Percentiles rank a stretch among this genome's conserved stretches.
These are phyloP conservation scores for Scomber japonicus DNA, from an alignment of 2,113 vertebrate species.

Conservation along the genomic window DNA sequence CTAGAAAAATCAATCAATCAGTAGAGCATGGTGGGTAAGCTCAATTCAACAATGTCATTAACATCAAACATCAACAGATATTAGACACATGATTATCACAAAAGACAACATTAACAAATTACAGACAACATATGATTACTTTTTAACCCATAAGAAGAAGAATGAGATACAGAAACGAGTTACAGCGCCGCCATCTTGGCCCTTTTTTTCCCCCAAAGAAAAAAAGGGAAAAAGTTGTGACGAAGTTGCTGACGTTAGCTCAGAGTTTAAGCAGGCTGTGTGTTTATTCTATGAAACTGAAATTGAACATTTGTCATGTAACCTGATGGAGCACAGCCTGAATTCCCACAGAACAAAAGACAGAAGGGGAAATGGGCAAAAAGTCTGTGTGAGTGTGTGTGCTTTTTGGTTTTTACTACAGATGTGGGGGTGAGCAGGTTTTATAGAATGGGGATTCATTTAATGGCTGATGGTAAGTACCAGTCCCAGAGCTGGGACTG, in stretches of 20 bases:
- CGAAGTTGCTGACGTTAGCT: conserved; percentile 78
- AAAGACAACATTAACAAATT: too few relatives aligned
- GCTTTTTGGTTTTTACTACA: conserved; percentile 71
- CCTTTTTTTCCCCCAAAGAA: not conserved
- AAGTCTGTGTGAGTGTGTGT: conserved; percentile 30
- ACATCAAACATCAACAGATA: too few relatives aligned
- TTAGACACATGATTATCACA: too few relatives aligned
- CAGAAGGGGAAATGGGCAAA: conserved; percentile 54
- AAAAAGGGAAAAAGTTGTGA: conserved; percentile 56
- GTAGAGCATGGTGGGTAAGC: too few relatives aligned
- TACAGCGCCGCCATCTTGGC: too few relatives aligned
- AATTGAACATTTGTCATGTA: conserved; percentile 82
- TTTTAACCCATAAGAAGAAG: too few relatives aligned
- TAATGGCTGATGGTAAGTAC: conserved; percentile 80
- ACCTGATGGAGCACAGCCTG: conserved; percentile 69
- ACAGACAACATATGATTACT: too few relatives aligned
- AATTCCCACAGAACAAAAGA: conserved; percentile 73
- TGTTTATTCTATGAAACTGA: conserved; percentile 77
- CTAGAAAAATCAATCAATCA: conserved; percentile 33
- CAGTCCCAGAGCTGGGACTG: conserved; percentile 73
- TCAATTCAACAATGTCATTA: too few relatives aligned
- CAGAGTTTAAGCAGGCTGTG: conserved; percentile 66
- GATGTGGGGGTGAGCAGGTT: conserved; percentile 75
- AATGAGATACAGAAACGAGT: too few relatives aligned
- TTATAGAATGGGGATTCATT: conserved; percentile 81